These are phyloP conservation scores for Patella pellucida DNA, from an alignment of 2,888 invertebrate genomes.

Conservation along the genomic window DNA sequence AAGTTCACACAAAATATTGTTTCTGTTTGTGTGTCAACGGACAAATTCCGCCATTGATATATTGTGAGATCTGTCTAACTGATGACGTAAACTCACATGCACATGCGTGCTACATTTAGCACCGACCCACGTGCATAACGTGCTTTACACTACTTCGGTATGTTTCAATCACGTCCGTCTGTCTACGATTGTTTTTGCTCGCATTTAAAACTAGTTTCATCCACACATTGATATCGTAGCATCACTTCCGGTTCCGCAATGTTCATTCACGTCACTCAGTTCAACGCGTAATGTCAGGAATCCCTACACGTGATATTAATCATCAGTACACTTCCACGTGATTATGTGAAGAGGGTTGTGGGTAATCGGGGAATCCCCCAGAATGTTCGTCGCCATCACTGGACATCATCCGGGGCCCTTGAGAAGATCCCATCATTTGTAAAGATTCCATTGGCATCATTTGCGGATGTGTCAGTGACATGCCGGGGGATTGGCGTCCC, in stretches of 20 bases:
- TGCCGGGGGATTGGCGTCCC: conserved; percentile 60
- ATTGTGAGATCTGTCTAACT: no score
- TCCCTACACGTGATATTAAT: neutral
- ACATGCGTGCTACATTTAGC: no score
- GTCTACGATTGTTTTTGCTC: neutral
- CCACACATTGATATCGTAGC: conserved; percentile 15
- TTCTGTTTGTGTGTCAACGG: no score
- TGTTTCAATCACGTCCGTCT: neutral
- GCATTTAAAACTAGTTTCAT: conserved; percentile 15
- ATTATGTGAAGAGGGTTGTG: conserved; percentile 56
- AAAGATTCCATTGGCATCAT: conserved; percentile 59
- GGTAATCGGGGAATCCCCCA: conserved; percentile 59
- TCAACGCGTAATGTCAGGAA: conserved; percentile 7
- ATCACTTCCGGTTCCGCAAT: neutral
- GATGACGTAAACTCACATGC: no score
- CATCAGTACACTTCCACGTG: conserved; percentile 66
- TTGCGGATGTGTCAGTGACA: conserved; percentile 50
- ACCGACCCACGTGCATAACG: no score
- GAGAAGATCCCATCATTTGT: conserved; percentile 47
- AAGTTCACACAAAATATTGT: no score
- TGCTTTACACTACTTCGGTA: no score
- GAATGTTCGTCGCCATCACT: conserved; percentile 55
- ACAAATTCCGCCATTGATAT: no score
- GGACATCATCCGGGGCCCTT: conserved; percentile 53
- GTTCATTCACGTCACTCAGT: neutral